These are phyloP conservation scores for Upupa epops DNA, from an alignment of 2,113 vertebrate species.

Conservation along the genomic window DNA sequence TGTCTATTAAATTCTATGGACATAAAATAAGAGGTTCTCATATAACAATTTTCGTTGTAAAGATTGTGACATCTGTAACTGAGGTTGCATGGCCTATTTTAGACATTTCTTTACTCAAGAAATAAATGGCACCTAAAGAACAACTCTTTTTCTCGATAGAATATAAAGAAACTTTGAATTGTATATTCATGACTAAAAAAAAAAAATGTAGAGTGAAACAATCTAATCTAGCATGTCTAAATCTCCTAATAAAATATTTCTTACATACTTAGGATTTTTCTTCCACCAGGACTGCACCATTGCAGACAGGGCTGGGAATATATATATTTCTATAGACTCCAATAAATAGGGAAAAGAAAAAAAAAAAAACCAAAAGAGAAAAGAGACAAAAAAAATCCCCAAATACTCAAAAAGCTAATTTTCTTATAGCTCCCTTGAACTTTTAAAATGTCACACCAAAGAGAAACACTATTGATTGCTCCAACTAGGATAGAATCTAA, in stretches of 20 bases:
- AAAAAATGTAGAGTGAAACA: neutral
- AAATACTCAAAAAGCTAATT: neutral
- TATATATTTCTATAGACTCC: neutral
- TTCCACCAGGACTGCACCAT: neutral
- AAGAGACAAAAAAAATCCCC: fast-evolving
- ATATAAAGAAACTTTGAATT: neutral
- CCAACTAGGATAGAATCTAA: neutral
- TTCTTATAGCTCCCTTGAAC: neutral
- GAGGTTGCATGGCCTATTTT: neutral
- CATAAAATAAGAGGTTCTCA: neutral
- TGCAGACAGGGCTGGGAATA: neutral
- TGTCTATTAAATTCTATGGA: neutral
- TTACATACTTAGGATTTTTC: neutral
- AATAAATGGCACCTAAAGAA: neutral
- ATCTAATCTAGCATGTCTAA: neutral
- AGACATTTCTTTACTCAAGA: neutral
- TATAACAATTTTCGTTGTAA: neutral
- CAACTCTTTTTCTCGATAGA: neutral
- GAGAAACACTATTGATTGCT: neutral
- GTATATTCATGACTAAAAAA: neutral
- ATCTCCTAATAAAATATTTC: neutral
- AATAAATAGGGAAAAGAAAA: neutral
- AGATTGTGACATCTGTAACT: neutral
- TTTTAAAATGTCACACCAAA: neutral
- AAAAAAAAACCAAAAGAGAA: too few relatives aligned